Evolutionary conservation across 2,888 invertebrate genomes (phyloP), one percentile per base, ranked within the genome.

Genomic region (Scaptomyza cyrtandrae): DNA sequence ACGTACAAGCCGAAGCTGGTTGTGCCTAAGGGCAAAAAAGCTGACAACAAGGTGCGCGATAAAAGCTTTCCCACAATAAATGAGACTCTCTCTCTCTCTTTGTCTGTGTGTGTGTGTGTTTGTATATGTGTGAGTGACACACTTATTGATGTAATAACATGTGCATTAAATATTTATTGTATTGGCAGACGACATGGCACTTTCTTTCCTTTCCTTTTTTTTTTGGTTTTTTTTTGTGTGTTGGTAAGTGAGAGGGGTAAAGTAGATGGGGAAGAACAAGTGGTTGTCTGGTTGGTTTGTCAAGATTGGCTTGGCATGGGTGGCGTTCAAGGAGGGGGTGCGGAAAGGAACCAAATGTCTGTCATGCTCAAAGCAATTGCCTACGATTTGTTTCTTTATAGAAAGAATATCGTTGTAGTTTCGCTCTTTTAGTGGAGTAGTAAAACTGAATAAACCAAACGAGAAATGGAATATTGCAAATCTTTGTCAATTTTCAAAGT

Each of bases 111-210:
- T 57, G 16, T 39, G 13, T 24, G 31, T 43, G 31, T 56, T 45
- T 57, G 35, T 57, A 58, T 59, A 54, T 64, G 65, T 31, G 64
- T 46, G 86, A 68, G 88, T 83, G 83, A 83, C 83, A 83, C 83
- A 83, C 83, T 83, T 83, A 83, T 83, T 83, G 83, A 83, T 83
- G 83, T 83, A 83, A 83, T 83, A 83, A 83, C 83, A 83, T 88
- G 86, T 88, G 88, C 86, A 83, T 83, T 83, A 83, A 83, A 83
- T 83, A 83, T 83, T 83, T 83, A 86, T 83, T 83, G 88, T 83
- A 83, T 83, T 88, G 82, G 88, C 83, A 82, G 82, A 81, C 87
- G 87, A 81, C 87, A 87, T 81, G 82, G 85, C 87, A 81, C 85
- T 80, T 80, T 80, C 83, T 59, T 10, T 24, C 24, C 33, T 61